Evolutionary conservation across 2,113 vertebrate species (phyloP).

Genomic region (Hydrolagus affinis): DNA sequence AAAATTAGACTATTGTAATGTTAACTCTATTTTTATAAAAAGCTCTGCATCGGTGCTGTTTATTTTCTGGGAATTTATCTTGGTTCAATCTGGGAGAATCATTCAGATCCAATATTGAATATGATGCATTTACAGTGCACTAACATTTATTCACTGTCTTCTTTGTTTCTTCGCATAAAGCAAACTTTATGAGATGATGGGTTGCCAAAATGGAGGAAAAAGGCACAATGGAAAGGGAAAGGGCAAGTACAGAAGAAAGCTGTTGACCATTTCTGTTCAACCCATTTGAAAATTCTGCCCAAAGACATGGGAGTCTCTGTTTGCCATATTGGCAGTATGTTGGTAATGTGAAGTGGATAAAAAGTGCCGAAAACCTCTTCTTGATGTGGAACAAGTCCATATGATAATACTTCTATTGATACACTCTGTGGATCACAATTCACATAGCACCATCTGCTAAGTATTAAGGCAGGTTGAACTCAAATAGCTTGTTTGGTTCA

Average conservation of each 20-base stretch:
- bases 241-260: background rate
- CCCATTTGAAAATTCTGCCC: background rate
- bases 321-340: background rate
- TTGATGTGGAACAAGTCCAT: background rate
- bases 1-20: background rate
- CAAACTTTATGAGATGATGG: background rate
- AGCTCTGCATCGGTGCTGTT: background rate
- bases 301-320: background rate
- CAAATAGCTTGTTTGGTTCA: background rate
- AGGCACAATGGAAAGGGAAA: background rate
- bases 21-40: background rate
- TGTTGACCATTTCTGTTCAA: background rate
- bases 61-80: background rate
- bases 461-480: conserved; percentile 10
- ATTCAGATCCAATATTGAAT: background rate
- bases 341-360: background rate
- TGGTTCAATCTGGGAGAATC: background rate
- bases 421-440: conserved; percentile 8
- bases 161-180: background rate
- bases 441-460: conserved; percentile 9
- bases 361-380: background rate
- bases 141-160: background rate
- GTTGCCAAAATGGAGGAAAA: background rate
- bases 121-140: background rate
- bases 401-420: background rate